These are phyloP conservation scores for Plagiodera versicolora DNA, from an alignment of 2,888 invertebrate genomes.

Conservation along the genomic window DNA sequence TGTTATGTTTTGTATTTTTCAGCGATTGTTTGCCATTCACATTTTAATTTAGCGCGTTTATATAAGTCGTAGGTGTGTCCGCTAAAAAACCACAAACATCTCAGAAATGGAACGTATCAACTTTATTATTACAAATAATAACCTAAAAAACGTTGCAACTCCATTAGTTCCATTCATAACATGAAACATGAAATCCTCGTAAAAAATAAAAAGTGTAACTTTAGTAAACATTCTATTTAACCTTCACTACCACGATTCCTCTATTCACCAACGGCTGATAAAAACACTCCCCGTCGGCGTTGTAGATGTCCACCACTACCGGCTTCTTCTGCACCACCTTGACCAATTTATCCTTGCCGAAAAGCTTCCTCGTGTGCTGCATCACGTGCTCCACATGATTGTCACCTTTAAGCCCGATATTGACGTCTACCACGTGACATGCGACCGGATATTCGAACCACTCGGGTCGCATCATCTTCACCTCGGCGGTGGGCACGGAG, in stretches of 20 bases:
- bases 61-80: too few relatives aligned
- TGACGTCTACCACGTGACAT: slow-evolving; percentile 57
- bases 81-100: too few relatives aligned
- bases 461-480: slow-evolving; percentile 58
- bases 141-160: too few relatives aligned
- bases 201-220: not conserved
- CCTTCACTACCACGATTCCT: not conserved
- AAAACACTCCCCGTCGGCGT: slow-evolving; percentile 33
- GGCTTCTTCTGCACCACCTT: slow-evolving; percentile 39
- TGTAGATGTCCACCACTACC: slow-evolving; percentile 41
- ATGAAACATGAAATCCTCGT: too few relatives aligned
- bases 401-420: slow-evolving; percentile 38
- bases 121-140: too few relatives aligned
- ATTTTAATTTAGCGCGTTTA: too few relatives aligned
- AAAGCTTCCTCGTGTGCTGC: slow-evolving; percentile 35
- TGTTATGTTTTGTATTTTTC: too few relatives aligned
- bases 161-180: too few relatives aligned
- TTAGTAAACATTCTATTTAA: too few relatives aligned
- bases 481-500: slow-evolving; percentile 54
- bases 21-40: too few relatives aligned
- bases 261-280: slow-evolving; percentile 42
- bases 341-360: slow-evolving; percentile 32
- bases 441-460: slow-evolving; percentile 60
- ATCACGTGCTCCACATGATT: slow-evolving; percentile 27
- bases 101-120: too few relatives aligned